Percentiles rank a stretch among this genome's conserved stretches.
phyloP scores from a whole-genome alignment of 2,113 vertebrate genomes.

The Danionella cerebrum region DNA sequence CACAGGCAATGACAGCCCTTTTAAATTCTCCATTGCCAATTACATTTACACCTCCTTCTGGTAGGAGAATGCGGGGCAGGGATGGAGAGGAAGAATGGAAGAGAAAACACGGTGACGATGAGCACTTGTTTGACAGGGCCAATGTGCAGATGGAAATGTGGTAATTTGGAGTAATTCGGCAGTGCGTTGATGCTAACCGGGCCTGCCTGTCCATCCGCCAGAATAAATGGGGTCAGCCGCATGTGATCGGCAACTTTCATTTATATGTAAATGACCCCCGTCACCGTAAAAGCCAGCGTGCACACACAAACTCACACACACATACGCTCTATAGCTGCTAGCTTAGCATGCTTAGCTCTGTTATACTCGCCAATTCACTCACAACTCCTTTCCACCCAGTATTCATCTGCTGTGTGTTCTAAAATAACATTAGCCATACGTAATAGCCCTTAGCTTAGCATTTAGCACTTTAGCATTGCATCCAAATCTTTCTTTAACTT shows the following conservation, averaged over 20 bases:
- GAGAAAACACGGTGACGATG: slow-evolving; percentile 48
- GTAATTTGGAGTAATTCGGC: slow-evolving; percentile 77
- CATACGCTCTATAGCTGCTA: background rate
- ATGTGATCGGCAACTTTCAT: slow-evolving; percentile 79
- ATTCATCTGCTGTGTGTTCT: too few relatives aligned
- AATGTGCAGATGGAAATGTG: slow-evolving; percentile 72
- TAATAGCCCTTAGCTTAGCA: too few relatives aligned
- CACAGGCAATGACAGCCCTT: slow-evolving; percentile 61
- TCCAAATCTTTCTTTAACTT: too few relatives aligned
- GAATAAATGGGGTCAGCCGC: slow-evolving; percentile 75
- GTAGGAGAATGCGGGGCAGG: slow-evolving; percentile 19
- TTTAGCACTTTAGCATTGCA: too few relatives aligned
- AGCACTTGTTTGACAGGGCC: slow-evolving; percentile 64
- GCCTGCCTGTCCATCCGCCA: slow-evolving; percentile 67
- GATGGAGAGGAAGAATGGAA: background rate
- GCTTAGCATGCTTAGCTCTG: slow-evolving; percentile 2
- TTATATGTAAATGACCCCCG: slow-evolving; percentile 77
- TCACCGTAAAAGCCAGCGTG: slow-evolving; percentile 57
- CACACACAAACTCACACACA: slow-evolving; percentile 24
- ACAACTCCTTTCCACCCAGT: background rate
- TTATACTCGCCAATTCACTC: slow-evolving; percentile 20
- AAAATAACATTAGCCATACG: too few relatives aligned
- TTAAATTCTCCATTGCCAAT: slow-evolving; percentile 70
- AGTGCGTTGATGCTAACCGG: slow-evolving; percentile 62
- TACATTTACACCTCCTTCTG: slow-evolving; percentile 62